Evolutionary conservation across 2,888 invertebrate genomes (phyloP), one percentile per base, ranked within the genome.

Genomic region (Cephalotes varians): DNA sequence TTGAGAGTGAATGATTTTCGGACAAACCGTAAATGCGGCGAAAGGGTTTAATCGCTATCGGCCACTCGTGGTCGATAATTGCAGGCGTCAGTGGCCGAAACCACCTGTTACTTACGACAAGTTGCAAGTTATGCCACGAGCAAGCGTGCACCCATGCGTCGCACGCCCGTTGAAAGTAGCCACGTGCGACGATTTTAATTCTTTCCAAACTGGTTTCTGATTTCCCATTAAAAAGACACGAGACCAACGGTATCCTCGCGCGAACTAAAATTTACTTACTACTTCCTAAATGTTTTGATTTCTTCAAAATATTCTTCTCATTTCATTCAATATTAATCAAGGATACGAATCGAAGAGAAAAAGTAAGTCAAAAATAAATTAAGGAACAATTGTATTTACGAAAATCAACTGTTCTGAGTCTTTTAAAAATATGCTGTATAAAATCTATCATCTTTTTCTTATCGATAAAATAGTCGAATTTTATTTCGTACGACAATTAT

Each of bases 81-180:
- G 88, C 90, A 85, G 87, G 87, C 88, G 86, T 84, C 88, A 86
- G 81, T 86, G 83, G 81, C 80, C 90, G 81, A 85, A 85, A 88
- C 89, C 91, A 91, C 91, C 91, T 91, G 91, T 91, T 91, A 91
- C 90, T 83, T 86, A 85, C 82, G 83, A 82, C 74, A 72, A 79
- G 82, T 83, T 86, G 76, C 74, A 86, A 87, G 77, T 85, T 84
- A 72, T 81, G 83, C 56, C 69, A 71, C 65, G 51, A 49, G 71
- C 47, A 28, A 37, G 81, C 81, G 40, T 47, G 80, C 72, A 60
- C 37, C 9, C 80, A 80, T 80, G 60, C 37, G 72, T 60, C 65
- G 28, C 65, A 18, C 31, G 40, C 40, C 65, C 28, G 60, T 56
- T 51, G 79, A 37, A 79, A 58, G 60, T 73, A 37, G 28, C 31